Conservation (phyloP, 1,140 invertebrate species). For the Aphidius ervi region DNA sequence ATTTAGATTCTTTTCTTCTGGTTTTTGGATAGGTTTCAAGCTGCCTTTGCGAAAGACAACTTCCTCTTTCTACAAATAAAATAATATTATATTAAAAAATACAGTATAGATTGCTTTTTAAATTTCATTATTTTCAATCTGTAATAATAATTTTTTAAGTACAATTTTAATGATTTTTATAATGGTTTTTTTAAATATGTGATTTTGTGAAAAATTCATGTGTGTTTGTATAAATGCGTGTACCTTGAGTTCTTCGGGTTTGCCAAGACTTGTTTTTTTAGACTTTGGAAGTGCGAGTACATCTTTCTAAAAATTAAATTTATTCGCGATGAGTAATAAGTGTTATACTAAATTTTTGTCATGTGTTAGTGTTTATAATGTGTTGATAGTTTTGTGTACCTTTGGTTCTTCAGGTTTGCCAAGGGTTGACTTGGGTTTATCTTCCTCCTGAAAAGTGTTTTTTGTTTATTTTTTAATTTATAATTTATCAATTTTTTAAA, state of each 20-base stretch:
- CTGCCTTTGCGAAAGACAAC: conserved; percentile 29
- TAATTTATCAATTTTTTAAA: conserved; percentile 10
- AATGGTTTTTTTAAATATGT: conserved; percentile 1
- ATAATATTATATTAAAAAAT: conserved; percentile 9
- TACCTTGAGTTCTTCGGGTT: conserved; percentile 28
- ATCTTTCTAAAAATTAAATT: conserved; percentile 25
- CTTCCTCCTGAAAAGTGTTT: conserved; percentile 27
- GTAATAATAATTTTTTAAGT: not conserved
- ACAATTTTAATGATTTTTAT: not conserved
- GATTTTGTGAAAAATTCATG: conserved; percentile 3
- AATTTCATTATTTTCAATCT: conserved; percentile 3
- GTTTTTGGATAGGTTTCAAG: conserved; percentile 37
- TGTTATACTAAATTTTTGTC: conserved; percentile 11
- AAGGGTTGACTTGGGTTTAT: conserved; percentile 31
- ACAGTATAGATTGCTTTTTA: not conserved
- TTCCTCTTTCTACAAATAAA: conserved; percentile 37
- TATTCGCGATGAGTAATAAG: conserved; percentile 11
- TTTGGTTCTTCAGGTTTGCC: conserved; percentile 38
- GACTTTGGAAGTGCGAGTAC: conserved; percentile 19
- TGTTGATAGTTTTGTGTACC: conserved; percentile 33
- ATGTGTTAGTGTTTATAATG: conserved; percentile 5
- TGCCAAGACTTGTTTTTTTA: conserved; percentile 23
- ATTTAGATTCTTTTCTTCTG: conserved; percentile 26
- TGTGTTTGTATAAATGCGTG: conserved; percentile 11
- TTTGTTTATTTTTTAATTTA: conserved; percentile 17